Base-by-base conservation (phyloP, 2,113 vertebrate genomes). In the Hippocampus mohnikei region DNA sequence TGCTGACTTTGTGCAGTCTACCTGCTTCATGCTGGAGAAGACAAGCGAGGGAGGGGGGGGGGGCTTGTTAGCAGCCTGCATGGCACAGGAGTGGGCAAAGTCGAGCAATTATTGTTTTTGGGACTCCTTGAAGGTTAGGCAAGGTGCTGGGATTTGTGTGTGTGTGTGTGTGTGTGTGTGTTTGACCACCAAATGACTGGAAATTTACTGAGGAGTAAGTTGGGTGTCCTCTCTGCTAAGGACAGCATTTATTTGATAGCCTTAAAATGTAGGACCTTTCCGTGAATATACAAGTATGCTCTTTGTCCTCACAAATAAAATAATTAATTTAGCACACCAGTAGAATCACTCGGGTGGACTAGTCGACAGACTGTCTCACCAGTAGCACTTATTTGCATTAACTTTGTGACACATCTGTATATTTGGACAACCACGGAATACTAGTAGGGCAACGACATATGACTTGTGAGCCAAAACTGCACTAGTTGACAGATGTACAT, bases 171-270 rank as follows among this genome's bases (percentile, higher is more conserved):
- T 44, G 42, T 44, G 42, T 2, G 12, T 3, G 42, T 44, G 42
- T 44, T 10, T 44, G 42, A 44, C 91, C 88, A 92, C 90, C 88
- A 85, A 83, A 87, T 76, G 80, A 79, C 84, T 93, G 93, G 93
- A 93, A 93, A 93, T 91, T 87, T 93, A 93, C 92, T 90, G 90
- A 81, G 82, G 74, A 74, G 70, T 80, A 84, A 72, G 72, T 65
- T 48, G 1, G 16, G 46, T 81, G 82, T 87, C 77, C 55, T 76
- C 76, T 81, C 80, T 37, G 46, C 77, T 78, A 33, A 3, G 27
- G 7, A n/a, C n/a, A 60, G 27, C 15, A 33, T 33, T 18, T 60
- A 33, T 60, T 33, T 1, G 25, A 59, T 59, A 33, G 16, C 58
- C 25, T 58, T 21, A 21, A 52, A 20, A 18, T 52, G 23, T 13